Evolutionary conservation across 2,113 vertebrate genomes (phyloP), one percentile per base, ranked within the genome.

Genomic region (Phoxinus phoxinus): DNA sequence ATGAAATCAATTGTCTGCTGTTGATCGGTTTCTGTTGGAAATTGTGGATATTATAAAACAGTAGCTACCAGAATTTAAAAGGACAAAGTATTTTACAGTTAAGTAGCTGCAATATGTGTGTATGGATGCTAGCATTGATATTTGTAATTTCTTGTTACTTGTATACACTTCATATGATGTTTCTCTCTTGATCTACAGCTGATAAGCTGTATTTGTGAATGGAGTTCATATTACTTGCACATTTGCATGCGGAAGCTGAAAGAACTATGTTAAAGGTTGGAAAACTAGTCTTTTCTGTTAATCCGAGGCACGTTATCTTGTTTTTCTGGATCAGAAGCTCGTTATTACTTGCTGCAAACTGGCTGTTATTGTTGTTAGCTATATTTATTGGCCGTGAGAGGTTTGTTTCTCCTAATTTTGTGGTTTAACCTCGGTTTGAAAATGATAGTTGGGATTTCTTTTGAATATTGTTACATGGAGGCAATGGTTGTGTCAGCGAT

Each of bases 401-500:
- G 41, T 67, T 48, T 2, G 12, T 63, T 65, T 51, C 27, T 48
- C 79, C 2, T 67, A 63, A 44, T 41, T 65, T 65, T 44, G 58
- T 21, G 13, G 27, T 48, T 59, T 3, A 81, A 48, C 56, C 19
- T 81, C 30, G 79, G 59, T 81, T 35, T 51, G 27, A 30, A 51
- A 51, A 65, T 44, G 11, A 69, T 23, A 30, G 8, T 51, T 69
- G 61, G 80, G 63, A 51, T 65, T 10, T 15, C n/a, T 69, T 67
- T 89, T 37, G 65, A 81, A 59, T 87, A 87, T 56, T 86, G 79
- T 82, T 75, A 86, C 83, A 73, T 81, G 85, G 35, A 51, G 76
- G 87, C 84, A 81, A 59, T 37, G 59, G 86, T 87, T 88, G 78
- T 82, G 86, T 92, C 88, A 87, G 91, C 85, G 92, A 92, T 95